These are phyloP conservation scores for Pteropus alecto DNA, from an alignment of 2,113 vertebrate species.

Conservation along the genomic window DNA sequence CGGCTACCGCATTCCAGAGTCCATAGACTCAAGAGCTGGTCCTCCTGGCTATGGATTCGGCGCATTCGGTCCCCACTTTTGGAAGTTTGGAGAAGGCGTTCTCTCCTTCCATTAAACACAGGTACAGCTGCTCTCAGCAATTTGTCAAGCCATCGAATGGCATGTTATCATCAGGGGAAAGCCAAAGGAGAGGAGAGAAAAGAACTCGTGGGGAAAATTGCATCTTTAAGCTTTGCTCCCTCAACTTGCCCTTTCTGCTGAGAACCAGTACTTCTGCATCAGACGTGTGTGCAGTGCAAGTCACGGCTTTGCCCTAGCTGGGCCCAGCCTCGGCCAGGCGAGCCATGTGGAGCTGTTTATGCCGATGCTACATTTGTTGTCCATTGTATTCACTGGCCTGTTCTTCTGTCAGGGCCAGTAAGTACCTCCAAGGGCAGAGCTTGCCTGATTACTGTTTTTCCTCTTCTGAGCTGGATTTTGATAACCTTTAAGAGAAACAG, in stretches of 20 bases:
- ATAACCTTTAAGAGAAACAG: slow-evolving; percentile 35
- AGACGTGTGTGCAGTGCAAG: accelerated
- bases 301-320: neutral
- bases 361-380: neutral
- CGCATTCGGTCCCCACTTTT: neutral
- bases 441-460: slow-evolving; percentile 57
- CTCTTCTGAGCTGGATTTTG: slow-evolving; percentile 58
- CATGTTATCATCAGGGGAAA: neutral
- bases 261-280: neutral
- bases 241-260: neutral
- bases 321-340: neutral
- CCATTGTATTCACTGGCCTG: slow-evolving; percentile 34
- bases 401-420: slow-evolving; percentile 8
- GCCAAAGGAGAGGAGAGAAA: neutral
- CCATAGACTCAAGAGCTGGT: slow-evolving; percentile 48
- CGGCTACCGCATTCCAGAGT: neutral
- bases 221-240: neutral
- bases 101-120: neutral
- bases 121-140: accelerated
- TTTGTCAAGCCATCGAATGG: neutral
- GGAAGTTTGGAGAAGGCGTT: neutral
- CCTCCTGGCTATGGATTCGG: slow-evolving; percentile 39
- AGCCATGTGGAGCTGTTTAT: neutral
- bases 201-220: neutral
- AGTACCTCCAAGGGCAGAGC: slow-evolving; percentile 57